Evolutionary conservation across 1,140 invertebrate genomes (phyloP), one percentile per base, ranked within the genome.

Genomic region (Danaus melanippus): DNA sequence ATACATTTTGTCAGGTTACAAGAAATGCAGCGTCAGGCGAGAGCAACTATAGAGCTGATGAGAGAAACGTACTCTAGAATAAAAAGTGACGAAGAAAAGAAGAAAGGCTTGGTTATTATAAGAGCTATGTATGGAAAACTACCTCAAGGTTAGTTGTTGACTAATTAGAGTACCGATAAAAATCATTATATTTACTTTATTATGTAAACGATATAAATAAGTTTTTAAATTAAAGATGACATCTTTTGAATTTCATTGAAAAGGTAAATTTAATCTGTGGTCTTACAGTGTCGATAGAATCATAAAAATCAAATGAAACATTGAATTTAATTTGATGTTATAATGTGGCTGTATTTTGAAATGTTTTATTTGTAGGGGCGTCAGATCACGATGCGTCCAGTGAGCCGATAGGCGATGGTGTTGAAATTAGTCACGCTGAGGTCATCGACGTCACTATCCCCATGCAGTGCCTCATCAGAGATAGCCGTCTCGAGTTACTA

Each of bases 401-500:
- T 0, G 78, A 80, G 15, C 66, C 60, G 44, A 64, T 63, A 0
- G 79, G 78, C 4, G 81, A 85, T 46, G 63, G 56, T 0, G 46
- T 42, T 4, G 65, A 78, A 0, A 63, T 12, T 12, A 12, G 54
- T 0, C 72, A 71, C 47, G 58, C 48, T 8, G 93, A 95, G 70
- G 89, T 95, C 9, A 93, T 98, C 52, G 96, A 98, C 84, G 97
- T 99, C 2, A 97, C 95, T 3, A 91, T 98, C 66, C 96, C 96
- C 1, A 72, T 99, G 11, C 98, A 99, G 79, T 97, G 96, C 74
- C 90, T 98, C 60, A 95, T 98, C 12, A 96, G 94, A 74, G 94
- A 98, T 76, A 96, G 96, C 4, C 93, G 92, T 77, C 87, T 99
- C 9, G 90, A 95, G 46, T 87, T 99, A 21, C 92, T 97, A 59